Conservation (phyloP, 2,797 vertebrate genomes). For the Nyctibius grandis region DNA sequence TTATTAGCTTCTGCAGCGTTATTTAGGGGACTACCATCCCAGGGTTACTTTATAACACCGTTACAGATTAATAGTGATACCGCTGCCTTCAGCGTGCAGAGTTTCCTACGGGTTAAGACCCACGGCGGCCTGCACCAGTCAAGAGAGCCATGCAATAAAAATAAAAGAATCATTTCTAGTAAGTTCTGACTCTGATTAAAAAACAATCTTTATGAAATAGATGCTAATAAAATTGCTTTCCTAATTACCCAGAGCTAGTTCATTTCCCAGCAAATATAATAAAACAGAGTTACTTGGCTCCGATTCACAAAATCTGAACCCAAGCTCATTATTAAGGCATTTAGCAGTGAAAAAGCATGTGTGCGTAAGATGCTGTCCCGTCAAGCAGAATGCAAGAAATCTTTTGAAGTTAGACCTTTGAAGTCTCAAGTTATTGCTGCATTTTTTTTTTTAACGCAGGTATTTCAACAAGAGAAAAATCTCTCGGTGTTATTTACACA, state of each 20-base stretch:
- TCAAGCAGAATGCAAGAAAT: conserved; percentile 78
- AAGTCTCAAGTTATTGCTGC: conserved; percentile 78
- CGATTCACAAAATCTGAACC: conserved; percentile 82
- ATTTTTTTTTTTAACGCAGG: conserved; percentile 68
- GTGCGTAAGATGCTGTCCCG: conserved; percentile 78
- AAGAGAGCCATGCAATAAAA: conserved; percentile 67
- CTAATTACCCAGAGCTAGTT: conserved; percentile 84
- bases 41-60: conserved; percentile 57
- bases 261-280: conserved; percentile 85
- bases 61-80: conserved; percentile 58
- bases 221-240: conserved; percentile 85
- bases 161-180: conserved; percentile 77
- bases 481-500: conserved; percentile 66
- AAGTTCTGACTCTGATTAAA: conserved; percentile 85
- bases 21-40: conserved; percentile 48
- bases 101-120: conserved; percentile 65
- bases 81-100: conserved; percentile 45
- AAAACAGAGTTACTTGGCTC: conserved; percentile 83
- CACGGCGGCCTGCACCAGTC: conserved; percentile 35
- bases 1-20: conserved; percentile 49
- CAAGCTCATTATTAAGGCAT: conserved; percentile 83
- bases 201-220: conserved; percentile 85
- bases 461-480: conserved; percentile 73
- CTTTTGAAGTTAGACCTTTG: conserved; percentile 82
- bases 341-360: conserved; percentile 78